These are phyloP conservation scores for Arenicola marina DNA, from an alignment of 2,888 invertebrate species.

Conservation along the genomic window DNA sequence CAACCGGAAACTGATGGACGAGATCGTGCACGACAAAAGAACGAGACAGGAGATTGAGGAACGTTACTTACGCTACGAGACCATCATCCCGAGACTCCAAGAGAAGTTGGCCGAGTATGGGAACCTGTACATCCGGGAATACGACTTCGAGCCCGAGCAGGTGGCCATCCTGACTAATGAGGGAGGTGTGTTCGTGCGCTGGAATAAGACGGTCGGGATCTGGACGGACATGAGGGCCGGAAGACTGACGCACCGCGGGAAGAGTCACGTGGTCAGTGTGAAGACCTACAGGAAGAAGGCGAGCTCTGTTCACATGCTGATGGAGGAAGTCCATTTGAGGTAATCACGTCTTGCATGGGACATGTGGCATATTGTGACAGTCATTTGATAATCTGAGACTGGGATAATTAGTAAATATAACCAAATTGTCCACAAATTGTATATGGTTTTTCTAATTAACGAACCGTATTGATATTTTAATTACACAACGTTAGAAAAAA, in stretches of 20 bases:
- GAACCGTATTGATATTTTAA: too few species aligned
- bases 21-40: constrained; percentile 24
- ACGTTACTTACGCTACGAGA: constrained; percentile 13
- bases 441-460: too few species aligned
- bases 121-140: constrained; percentile 20
- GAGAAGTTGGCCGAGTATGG: constrained; percentile 22
- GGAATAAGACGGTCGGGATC: constrained; percentile 10
- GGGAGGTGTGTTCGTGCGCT: constrained; percentile 5
- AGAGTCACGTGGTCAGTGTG: constrained; percentile 10
- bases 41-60: constrained; percentile 19
- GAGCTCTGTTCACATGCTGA: constrained; percentile 19
- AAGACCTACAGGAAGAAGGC: constrained; percentile 19
- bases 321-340: constrained; percentile 25
- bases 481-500: too few species aligned
- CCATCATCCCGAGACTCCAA: constrained; percentile 17
- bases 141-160: constrained; percentile 17
- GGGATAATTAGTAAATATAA: too few species aligned
- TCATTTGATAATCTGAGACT: too few species aligned
- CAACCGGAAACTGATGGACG: constrained; percentile 20
- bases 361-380: too few species aligned
- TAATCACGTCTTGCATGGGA: too few species aligned
- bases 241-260: constrained; percentile 4
- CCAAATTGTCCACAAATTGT: too few species aligned
- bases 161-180: constrained; percentile 6
- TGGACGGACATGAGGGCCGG: constrained; percentile 19